Percentiles rank a stretch among this genome's conserved stretches.
These are phyloP conservation scores for Nyctalus aviator DNA, from an alignment of 2,797 vertebrate species.

Conservation along the genomic window DNA sequence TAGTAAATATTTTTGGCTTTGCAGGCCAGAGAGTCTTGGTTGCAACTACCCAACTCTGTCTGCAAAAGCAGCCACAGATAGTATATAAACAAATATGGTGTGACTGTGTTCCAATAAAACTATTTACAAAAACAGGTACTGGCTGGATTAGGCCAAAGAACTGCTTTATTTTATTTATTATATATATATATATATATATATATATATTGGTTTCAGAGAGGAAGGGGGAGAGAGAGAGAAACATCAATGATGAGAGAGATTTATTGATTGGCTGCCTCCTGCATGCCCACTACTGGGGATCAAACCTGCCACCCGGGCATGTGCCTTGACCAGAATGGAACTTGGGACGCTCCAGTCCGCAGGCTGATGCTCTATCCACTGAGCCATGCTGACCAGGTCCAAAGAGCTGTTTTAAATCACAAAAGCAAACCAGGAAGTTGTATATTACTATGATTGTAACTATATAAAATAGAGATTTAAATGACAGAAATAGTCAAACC, in stretches of 20 bases:
- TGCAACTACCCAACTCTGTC: not conserved
- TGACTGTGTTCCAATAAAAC: constrained; percentile 10
- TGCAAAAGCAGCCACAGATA: not conserved
- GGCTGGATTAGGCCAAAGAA: not conserved
- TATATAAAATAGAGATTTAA: not conserved
- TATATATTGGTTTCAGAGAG: too few species aligned
- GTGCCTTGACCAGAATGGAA: too few species aligned
- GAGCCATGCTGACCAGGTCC: not conserved
- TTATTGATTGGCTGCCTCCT: too few species aligned
- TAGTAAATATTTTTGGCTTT: not conserved
- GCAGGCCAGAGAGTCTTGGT: not conserved
- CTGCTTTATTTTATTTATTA: not conserved
- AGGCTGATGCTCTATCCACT: too few species aligned
- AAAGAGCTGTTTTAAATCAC: not conserved
- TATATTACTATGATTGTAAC: not conserved
- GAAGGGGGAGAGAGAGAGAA: too few species aligned
- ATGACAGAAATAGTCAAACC: not conserved
- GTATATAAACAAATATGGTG: not conserved
- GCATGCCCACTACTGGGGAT: too few species aligned
- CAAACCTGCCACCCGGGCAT: too few species aligned
- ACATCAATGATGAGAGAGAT: too few species aligned
- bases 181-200: too few species aligned
- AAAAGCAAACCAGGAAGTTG: not conserved
- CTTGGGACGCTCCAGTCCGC: too few species aligned
- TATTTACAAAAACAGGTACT: constrained; percentile 38